Base-by-base conservation (phyloP, 1,140 invertebrate species). In the Drosophila guanche region DNA sequence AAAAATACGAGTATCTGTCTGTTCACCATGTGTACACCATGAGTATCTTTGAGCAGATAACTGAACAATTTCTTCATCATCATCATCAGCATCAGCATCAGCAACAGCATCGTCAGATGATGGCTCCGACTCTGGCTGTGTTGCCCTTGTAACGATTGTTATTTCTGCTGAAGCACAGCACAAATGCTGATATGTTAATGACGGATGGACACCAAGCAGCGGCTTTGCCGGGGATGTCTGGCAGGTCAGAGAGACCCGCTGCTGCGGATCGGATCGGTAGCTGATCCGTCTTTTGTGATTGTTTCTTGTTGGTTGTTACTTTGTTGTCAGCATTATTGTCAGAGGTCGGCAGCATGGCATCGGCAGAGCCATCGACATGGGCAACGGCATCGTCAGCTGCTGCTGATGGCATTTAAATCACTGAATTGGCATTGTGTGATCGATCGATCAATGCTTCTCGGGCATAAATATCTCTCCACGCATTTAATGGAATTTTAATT, bases 401-500 rank as follows among this genome's bases (percentile, higher is more conserved):
- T 61, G 66, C 70, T 86, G 68, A 69, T 86, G 81, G 81, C 81
- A 86, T 76, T 85, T 77, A 77, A 85, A 85, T 76, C 56, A 68
- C 60, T 75, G 22, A 78, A 67, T 67, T 23, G 54, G 69, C 68
- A 59, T 73, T 55, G 50, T 56, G 55, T 66, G 79, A 59, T 71
- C 48, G 51, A 72, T 75, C 40, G 69, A 77, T 81, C 47, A 71
- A 70, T 65, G 62, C 59, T 51, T 33, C 48, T 57, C 57, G 77
- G 20, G 46, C 54, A 46, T 68, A 29, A 54, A 46, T 68, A 29
- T 40, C 25, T 52, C 16, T 25, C 41, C 7, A 37, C 33, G 53
- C 29, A 37, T 81, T 86, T 86, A 86, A 86, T 86, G 77, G 77
- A 77, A 86, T 63, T 80, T 78, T 86, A 86, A 86, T 86, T 80